Percentiles rank a stretch among this genome's conserved stretches.
Evolutionary conservation across 2,888 invertebrate species (phyloP).

Genomic region (Chelonus formosanus): DNA sequence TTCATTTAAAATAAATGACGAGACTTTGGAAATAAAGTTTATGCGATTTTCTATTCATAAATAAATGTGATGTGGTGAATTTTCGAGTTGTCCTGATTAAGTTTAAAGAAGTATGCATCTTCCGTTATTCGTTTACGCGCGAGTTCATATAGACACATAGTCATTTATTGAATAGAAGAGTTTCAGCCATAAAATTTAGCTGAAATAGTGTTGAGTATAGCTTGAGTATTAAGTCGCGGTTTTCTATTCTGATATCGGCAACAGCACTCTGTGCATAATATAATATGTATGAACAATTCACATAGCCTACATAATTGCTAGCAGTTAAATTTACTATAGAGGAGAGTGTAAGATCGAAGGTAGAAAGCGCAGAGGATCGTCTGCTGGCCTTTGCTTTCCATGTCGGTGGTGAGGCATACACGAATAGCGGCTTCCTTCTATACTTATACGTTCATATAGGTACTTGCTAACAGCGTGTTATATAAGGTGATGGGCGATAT

Average conservation of each 20-base stretch:
- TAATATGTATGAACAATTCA: constrained; percentile 40
- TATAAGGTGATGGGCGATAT: constrained; percentile 48
- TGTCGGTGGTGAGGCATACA: constrained; percentile 32
- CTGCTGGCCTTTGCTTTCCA: constrained; percentile 64
- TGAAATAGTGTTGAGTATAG: no score
- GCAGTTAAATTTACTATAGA: constrained; percentile 37
- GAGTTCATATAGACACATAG: no score
- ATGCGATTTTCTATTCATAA: no score
- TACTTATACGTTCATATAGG: constrained; percentile 6
- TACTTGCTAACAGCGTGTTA: constrained; percentile 40
- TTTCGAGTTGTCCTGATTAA: no score
- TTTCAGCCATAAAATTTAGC: neutral
- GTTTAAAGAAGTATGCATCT: no score
- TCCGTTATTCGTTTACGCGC: no score
- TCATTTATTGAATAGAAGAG: neutral
- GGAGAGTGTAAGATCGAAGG: constrained; percentile 54
- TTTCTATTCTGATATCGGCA: constrained; percentile 4
- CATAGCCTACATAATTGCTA: constrained; percentile 51
- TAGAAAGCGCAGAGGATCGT: constrained; percentile 64
- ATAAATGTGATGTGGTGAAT: no score
- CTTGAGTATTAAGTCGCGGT: constrained; percentile 9
- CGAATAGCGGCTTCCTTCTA: neutral
- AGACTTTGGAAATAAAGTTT: no score
- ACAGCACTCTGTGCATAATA: constrained; percentile 25
- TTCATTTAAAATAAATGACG: no score